A percentile compares a stretch with the other conserved stretches of the same genome.
These are phyloP conservation scores for Lithosia quadra DNA, from an alignment of 2,888 invertebrate genomes.

Conservation along the genomic window DNA sequence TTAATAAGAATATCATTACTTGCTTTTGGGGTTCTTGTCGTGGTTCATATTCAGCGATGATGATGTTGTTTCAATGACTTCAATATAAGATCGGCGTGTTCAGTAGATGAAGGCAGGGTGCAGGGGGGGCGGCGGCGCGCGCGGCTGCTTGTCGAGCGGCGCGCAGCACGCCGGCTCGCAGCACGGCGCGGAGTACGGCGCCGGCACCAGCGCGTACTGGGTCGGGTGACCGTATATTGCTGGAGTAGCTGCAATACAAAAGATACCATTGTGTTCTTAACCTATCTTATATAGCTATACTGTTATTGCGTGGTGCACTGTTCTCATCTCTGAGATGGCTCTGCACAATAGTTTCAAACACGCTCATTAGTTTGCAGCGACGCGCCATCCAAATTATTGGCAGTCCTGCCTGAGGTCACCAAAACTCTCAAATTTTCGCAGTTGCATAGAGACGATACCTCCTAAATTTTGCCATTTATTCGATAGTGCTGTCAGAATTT, in stretches of 20 bases:
- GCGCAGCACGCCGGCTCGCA: conserved; percentile 81
- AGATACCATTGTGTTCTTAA: background rate
- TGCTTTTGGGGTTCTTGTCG: background rate
- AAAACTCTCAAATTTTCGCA: too few relatives aligned
- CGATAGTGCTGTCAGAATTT: too few relatives aligned
- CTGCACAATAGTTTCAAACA: too few relatives aligned
- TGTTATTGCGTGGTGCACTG: too few relatives aligned
- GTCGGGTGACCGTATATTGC: conserved; percentile 78
- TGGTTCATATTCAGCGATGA: conserved; percentile 12
- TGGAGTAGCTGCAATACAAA: conserved; percentile 70
- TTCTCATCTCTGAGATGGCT: too few relatives aligned
- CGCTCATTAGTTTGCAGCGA: too few relatives aligned
- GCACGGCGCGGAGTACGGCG: conserved; percentile 76
- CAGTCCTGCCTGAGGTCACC: too few relatives aligned
- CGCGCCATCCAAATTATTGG: too few relatives aligned
- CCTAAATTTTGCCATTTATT: too few relatives aligned
- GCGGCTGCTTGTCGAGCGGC: conserved; percentile 78
- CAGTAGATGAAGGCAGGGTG: conserved; percentile 84
- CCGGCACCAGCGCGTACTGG: conserved; percentile 78
- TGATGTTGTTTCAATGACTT: conserved; percentile 36
- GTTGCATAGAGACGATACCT: too few relatives aligned
- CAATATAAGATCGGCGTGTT: conserved; percentile 39
- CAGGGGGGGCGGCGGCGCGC: conserved; percentile 75
- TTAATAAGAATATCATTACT: background rate
- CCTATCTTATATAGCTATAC: too few relatives aligned